These are phyloP conservation scores for Calycopis cecrops DNA, from an alignment of 1,140 invertebrate genomes.

Conservation along the genomic window DNA sequence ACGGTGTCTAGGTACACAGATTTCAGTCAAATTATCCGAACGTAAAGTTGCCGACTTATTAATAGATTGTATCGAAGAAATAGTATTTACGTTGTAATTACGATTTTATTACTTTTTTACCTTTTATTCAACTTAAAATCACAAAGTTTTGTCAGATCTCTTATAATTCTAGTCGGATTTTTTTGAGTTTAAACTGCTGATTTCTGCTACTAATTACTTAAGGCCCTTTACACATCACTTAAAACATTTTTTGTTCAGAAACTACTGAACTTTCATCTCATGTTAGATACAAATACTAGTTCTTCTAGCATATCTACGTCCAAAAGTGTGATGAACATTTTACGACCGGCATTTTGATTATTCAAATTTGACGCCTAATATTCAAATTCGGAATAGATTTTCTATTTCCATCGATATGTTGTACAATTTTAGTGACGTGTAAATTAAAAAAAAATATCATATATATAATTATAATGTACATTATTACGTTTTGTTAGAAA, in stretches of 20 bases:
- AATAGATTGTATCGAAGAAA: no score
- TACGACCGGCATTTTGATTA: background rate
- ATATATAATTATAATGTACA: conserved; percentile 53
- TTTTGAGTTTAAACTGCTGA: no score
- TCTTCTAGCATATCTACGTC: background rate
- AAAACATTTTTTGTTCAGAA: no score
- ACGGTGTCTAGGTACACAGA: background rate
- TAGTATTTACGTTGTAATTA: no score
- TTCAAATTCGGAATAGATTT: conserved; percentile 12
- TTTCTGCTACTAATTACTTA: no score
- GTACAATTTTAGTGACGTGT: conserved; percentile 63
- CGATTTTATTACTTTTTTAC: no score
- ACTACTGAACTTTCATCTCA: no score
- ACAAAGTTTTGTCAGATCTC: no score
- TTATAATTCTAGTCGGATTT: no score
- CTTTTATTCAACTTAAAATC: no score
- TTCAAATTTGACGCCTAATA: conserved; percentile 4
- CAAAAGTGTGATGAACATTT: background rate
- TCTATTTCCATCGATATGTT: conserved; percentile 60
- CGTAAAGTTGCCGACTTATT: background rate
- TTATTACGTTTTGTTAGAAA: conserved; percentile 70
- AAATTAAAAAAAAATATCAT: conserved; percentile 60
- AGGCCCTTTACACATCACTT: no score
- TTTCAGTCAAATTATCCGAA: background rate
- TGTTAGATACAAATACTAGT: background rate